Percentiles rank a stretch among this genome's conserved stretches.
Evolutionary conservation across 92 coral and sea anemone genomes (phyloP).

Genomic region (Pocillopora meandrina): DNA sequence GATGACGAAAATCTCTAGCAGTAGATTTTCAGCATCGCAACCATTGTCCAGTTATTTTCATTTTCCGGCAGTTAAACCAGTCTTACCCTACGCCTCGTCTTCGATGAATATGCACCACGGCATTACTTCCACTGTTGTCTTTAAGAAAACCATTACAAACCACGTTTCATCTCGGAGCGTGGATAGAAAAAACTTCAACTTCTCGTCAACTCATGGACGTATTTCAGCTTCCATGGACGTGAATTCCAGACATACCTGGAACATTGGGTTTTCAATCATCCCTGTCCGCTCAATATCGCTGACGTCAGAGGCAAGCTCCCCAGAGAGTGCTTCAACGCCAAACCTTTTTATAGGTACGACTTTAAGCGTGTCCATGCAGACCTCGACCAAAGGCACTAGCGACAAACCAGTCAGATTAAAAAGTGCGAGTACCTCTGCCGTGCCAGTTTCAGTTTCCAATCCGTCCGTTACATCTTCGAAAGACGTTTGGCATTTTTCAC

Average conservation of each 20-base stretch:
- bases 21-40: neutral
- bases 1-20: neutral
- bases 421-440: neutral
- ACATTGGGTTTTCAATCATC: neutral
- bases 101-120: neutral
- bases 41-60: neutral
- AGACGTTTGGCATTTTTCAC: neutral
- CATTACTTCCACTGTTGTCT: neutral
- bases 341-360: neutral
- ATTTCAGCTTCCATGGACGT: neutral
- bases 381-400: neutral
- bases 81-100: neutral
- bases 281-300: neutral
- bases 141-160: neutral
- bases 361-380: too few species aligned
- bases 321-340: neutral
- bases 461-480: neutral
- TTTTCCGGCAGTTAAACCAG: neutral
- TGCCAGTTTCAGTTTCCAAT: neutral
- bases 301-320: neutral
- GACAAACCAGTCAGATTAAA: neutral
- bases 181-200: neutral
- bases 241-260: neutral
- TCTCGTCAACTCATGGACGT: neutral
- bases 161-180: neutral